Evolutionary conservation across 2,113 vertebrate species (phyloP), one percentile per base, ranked within the genome.

Genomic region (Brachyhypopomus gauderio): DNA sequence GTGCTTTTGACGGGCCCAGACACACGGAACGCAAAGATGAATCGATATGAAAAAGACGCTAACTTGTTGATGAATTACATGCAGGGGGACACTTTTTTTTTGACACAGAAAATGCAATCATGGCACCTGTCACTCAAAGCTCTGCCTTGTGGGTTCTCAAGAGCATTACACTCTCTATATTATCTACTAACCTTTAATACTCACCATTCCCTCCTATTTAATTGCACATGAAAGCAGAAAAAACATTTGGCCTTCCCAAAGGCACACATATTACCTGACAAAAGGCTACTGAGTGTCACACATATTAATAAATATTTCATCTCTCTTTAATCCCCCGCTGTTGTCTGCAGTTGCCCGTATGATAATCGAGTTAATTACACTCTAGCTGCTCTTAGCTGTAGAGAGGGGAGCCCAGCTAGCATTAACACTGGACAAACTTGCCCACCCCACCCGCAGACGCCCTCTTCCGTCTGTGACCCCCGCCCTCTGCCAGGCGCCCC

Each of bases 361-460:
- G 91, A 92, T 93, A 93, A 94, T 94, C 90, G 90, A 91, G 93
- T 93, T 93, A 93, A 94, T 94, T 93, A 92, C 91, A 92, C 92
- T 90, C 85, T 90, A 91, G 86, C 64, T 62, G 67, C 75, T 79
- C 67, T 27, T 71, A 67, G 74, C 69, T 67, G 75, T 38, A 70
- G 73, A 64, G 72, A 73, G 77, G 80, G 78, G 83, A 92, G 89
- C 91, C 92, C 89, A 91, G 91, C 89, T 90, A 92, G 91, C 89
- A 88, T 93, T 90, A 93, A 92, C 89, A 85, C 88, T 91, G 92
- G 92, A 90, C 92, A 92, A 91, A 91, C 90, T 85, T 90, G 87
- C 89, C 90, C 86, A 86, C 89, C 89, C 88, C 84, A 64, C 62
- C 70, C 69, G 12, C 45, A 41, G 19, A 19, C 23, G 89, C 85